Evolutionary conservation across 1,140 invertebrate species (phyloP).

Genomic region (Drosophila murphyi): DNA sequence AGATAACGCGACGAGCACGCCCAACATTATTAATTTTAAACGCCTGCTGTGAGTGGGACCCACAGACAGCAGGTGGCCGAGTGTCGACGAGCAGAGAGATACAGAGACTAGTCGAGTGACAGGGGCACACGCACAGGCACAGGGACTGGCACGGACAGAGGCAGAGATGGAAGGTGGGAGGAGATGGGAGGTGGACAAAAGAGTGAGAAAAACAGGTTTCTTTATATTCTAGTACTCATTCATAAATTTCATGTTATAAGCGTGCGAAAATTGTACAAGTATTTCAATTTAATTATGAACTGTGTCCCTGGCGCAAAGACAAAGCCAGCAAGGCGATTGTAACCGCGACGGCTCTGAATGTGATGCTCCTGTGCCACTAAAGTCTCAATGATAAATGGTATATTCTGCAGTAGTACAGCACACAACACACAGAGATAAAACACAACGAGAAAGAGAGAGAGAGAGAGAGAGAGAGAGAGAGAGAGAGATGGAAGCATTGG

Average conservation of each 20-base stretch:
- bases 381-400: slow-evolving; percentile 72
- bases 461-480: neutral
- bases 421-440: slow-evolving; percentile 16
- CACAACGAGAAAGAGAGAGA: neutral
- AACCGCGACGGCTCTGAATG: slow-evolving; percentile 14
- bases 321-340: slow-evolving; percentile 43
- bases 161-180: neutral
- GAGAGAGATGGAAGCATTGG: slow-evolving; percentile 31
- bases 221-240: slow-evolving; percentile 66
- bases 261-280: slow-evolving; percentile 76
- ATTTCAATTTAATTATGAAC: slow-evolving; percentile 83
- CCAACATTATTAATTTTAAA: slow-evolving; percentile 79
- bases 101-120: neutral
- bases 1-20: slow-evolving; percentile 39
- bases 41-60: slow-evolving; percentile 65
- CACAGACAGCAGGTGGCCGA: slow-evolving; percentile 66
- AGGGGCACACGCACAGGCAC: too few species aligned
- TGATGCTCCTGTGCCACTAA: slow-evolving; percentile 44
- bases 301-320: slow-evolving; percentile 60
- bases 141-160: too few species aligned
- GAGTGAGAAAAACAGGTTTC: slow-evolving; percentile 18
- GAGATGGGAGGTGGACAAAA: neutral
- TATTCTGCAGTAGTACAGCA: slow-evolving; percentile 26
- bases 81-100: slow-evolving; percentile 4
- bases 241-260: slow-evolving; percentile 80